phyloP scores from a whole-genome alignment of 2,888 invertebrate genomes.

The Ectemnius cavifrons region DNA sequence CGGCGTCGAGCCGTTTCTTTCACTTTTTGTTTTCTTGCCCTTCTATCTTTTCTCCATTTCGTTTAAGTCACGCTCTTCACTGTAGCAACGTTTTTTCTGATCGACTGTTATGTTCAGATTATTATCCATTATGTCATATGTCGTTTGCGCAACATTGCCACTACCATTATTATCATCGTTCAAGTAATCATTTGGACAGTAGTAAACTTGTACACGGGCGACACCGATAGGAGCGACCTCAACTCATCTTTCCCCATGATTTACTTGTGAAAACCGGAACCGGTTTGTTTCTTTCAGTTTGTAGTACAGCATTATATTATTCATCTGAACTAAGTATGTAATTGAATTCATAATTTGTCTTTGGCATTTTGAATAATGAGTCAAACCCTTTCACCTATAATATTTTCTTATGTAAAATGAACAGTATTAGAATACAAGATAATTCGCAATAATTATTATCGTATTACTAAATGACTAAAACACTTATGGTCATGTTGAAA shows the following conservation, averaged over 20 bases:
- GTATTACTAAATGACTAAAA: no score
- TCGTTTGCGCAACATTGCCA: constrained; percentile 51
- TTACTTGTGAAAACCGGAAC: no score
- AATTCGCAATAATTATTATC: no score
- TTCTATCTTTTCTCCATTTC: constrained; percentile 47
- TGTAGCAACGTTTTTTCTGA: constrained; percentile 51
- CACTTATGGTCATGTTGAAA: no score
- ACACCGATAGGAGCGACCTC: constrained; percentile 38
- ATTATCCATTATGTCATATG: constrained; percentile 36
- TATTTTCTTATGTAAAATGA: no score
- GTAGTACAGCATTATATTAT: no score
- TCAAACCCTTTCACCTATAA: no score
- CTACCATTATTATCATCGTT: constrained; percentile 40
- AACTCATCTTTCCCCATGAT: neutral
- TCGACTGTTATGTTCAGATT: constrained; percentile 55
- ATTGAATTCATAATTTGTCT: no score
- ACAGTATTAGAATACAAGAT: no score
- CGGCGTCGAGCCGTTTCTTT: constrained; percentile 37
- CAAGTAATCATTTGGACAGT: constrained; percentile 44
- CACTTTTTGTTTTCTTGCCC: constrained; percentile 32
- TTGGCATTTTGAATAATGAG: no score
- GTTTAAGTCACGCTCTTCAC: constrained; percentile 27
- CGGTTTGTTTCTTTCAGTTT: no score
- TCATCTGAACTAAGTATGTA: no score
- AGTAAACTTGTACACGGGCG: constrained; percentile 37